Conservation (phyloP, 2,113 vertebrate genomes). For the Tenrec ecaudatus region DNA sequence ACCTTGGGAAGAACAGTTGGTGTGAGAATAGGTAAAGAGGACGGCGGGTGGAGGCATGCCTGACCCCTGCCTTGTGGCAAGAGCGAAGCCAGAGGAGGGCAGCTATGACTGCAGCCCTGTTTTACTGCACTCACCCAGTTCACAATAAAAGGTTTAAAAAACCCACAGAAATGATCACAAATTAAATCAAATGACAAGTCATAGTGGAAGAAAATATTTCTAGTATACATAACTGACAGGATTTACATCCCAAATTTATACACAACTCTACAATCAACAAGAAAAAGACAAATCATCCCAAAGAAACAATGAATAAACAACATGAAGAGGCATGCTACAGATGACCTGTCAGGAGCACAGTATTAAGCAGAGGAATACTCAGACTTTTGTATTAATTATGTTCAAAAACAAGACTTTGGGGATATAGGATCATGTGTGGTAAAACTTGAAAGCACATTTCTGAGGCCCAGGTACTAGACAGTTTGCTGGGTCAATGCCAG, state of each 20-base stretch:
- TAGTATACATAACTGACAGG: not conserved
- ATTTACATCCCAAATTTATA: not conserved
- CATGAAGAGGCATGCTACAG: not conserved
- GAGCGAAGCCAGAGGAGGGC: no score
- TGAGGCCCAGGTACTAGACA: slow-evolving; percentile 24
- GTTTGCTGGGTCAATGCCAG: slow-evolving; percentile 25
- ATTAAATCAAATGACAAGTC: not conserved
- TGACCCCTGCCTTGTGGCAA: no score
- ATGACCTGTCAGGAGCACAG: slow-evolving; percentile 10
- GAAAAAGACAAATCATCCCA: not conserved
- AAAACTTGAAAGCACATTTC: slow-evolving; percentile 43
- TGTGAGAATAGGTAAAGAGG: no score
- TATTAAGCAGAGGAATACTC: not conserved
- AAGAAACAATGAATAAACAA: not conserved
- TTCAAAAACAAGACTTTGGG: slow-evolving; percentile 56
- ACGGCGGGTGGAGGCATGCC: no score
- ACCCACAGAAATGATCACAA: not conserved
- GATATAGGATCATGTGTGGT: not conserved
- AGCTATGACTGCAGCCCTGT: no score
- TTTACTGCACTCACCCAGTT: no score
- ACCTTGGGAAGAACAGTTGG: no score
- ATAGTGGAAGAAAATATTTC: not conserved
- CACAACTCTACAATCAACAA: not conserved
- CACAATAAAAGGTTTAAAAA: not conserved
- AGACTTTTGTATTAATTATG: not conserved